A percentile compares a stretch with the other conserved stretches of the same genome.
Conservation (phyloP, 2,888 invertebrate species). For the Acrobasis suavella region DNA sequence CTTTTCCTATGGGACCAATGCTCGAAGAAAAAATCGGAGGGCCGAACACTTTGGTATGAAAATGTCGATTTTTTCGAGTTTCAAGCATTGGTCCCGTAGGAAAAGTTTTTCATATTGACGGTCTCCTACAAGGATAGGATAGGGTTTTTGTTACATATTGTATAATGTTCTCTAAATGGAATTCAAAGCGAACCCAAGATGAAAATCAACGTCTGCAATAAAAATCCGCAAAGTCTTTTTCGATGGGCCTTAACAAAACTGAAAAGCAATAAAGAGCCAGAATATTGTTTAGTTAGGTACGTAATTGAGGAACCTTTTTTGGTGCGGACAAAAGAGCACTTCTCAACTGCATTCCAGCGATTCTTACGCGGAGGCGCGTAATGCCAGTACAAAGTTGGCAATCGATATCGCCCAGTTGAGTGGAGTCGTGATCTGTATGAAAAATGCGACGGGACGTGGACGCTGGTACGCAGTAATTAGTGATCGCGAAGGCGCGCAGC, state of each 20-base stretch:
- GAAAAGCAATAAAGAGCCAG: conserved; percentile 21
- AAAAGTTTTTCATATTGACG: too few species aligned
- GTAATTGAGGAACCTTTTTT: conserved; percentile 22
- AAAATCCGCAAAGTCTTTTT: background rate
- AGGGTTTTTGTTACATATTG: too few species aligned
- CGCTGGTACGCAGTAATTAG: conserved; percentile 21
- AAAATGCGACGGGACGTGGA: conserved; percentile 52
- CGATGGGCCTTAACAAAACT: conserved; percentile 3
- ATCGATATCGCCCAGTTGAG: conserved; percentile 63
- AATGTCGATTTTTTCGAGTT: too few species aligned
- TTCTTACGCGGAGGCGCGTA: conserved; percentile 18
- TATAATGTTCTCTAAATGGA: too few species aligned
- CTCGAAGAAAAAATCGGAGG: too few species aligned
- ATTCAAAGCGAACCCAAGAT: background rate
- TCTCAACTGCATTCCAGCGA: conserved; percentile 25
- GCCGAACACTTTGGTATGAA: too few species aligned
- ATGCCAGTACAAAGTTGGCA: conserved; percentile 37
- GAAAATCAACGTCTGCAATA: background rate
- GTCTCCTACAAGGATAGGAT: too few species aligned
- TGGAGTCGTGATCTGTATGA: conserved; percentile 75
- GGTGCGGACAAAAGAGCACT: conserved; percentile 26
- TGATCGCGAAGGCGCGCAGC: conserved; percentile 18
- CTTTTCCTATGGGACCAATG: too few species aligned
- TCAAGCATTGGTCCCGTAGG: too few species aligned
- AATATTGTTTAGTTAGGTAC: conserved; percentile 22